Conservation (phyloP, 2,113 vertebrate genomes). For the Origma solitaria region DNA sequence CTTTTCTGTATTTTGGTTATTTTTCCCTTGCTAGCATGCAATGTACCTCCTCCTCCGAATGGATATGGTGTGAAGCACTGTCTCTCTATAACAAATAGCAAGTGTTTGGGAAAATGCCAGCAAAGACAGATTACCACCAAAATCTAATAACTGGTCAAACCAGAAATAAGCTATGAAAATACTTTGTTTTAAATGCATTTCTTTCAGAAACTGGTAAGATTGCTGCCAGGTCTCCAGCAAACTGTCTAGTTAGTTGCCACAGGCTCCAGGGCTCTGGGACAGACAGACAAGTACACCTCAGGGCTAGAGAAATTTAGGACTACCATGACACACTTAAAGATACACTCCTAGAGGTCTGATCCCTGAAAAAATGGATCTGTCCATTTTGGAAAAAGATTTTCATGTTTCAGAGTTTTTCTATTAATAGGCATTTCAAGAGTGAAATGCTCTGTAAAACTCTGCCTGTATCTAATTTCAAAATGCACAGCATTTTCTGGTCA, state of each 20-base stretch:
- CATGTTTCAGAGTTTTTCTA: not conserved
- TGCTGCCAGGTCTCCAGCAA: not conserved
- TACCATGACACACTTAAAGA: not conserved
- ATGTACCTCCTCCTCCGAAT: not conserved
- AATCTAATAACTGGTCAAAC: not conserved
- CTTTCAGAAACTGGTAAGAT: not conserved
- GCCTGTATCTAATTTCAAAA: not conserved
- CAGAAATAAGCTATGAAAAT: not conserved
- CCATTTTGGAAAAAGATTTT: not conserved
- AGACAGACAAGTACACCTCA: not conserved
- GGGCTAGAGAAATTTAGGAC: not conserved
- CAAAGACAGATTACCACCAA: not conserved
- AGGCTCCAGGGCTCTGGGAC: not conserved
- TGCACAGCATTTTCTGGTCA: not conserved
- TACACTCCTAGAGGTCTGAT: not conserved
- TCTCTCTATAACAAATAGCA: not conserved
- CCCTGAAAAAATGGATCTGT: not conserved
- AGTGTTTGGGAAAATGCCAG: not conserved
- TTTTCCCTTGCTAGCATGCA: not conserved
- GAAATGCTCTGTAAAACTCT: not conserved
- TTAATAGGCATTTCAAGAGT: not conserved
- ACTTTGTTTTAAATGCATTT: not conserved
- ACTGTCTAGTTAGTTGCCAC: not conserved
- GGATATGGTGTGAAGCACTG: not conserved
- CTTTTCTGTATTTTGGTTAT: not conserved